Base-by-base conservation (phyloP, 30 jellyfish, hydroid and myxozoan species). In the Turritopsis rubra region DNA sequence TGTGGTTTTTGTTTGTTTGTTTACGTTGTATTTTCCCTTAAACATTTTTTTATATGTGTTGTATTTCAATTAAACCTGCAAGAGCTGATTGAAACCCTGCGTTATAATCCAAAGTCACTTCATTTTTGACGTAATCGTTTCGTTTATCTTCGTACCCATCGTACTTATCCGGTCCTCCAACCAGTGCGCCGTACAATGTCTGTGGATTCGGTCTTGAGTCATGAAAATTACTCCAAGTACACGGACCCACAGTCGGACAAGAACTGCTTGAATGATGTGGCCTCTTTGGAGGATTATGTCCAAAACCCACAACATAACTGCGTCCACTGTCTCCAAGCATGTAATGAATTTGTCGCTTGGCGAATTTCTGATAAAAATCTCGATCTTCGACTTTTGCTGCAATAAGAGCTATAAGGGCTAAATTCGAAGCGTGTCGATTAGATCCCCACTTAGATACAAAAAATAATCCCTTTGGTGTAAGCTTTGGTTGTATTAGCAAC, bases 31-130 rank as follows among this genome's bases (percentile, higher is more conserved):
- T n/a, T n/a, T n/a, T n/a, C 60, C 60, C 60, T 41, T 41, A 3
- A 41, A 41, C 60, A 41, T 41, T 13, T 41, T 41, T 41, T 41
- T 5, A 13, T 3, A 41, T 41, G 60, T 41, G 13, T 41, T 41
- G 60, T 13, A 87, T 72, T n/a, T 87, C 78, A 25, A 71, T 81
- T 72, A 87, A 52, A 24, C 87, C 95, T n/a, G 95, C 95, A 72
- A 87, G 75, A 25, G 95, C 95, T 8, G 95, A 87, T 53, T 87
- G 95, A 29, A 87, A 87, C 4, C 95, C 95, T 22, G 95, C 95
- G 52, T 87, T 87, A 72, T 87, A 81, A 66, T 87, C 91, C 70
- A 81, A 73, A 9, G 95, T 84, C 21, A 87, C 95, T 81, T 82
- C 95, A 87, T 87, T 87, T 77, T 82, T 81, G 70, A 87, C 65